A percentile compares a stretch with the other conserved stretches of the same genome.
phyloP scores from a whole-genome alignment of 2,888 invertebrate genomes.

The Nomada goodeniana region DNA sequence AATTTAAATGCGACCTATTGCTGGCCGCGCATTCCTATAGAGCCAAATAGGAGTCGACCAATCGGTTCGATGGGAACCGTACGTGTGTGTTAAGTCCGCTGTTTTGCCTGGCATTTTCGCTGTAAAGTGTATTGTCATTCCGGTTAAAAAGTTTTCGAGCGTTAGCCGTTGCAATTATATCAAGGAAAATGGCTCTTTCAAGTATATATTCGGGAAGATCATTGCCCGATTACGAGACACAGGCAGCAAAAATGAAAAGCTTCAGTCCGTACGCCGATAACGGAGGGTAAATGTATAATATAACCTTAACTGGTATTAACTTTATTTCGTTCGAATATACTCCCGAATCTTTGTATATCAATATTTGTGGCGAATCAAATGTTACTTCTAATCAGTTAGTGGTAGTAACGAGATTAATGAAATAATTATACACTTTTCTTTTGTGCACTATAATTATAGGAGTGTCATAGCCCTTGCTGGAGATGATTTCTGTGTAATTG shows the following conservation, averaged over 20 bases:
- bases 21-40: background rate
- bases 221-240: conserved; percentile 83
- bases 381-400: background rate
- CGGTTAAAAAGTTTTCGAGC: background rate
- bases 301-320: conserved; percentile 61
- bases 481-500: conserved; percentile 97
- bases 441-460: conserved; percentile 85
- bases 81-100: background rate
- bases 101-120: conserved; percentile 33
- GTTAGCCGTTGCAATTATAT: conserved; percentile 5
- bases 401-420: background rate
- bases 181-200: conserved; percentile 74
- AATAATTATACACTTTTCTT: background rate
- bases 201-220: conserved; percentile 83
- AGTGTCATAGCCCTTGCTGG: conserved; percentile 98
- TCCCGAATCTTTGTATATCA: background rate
- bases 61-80: background rate
- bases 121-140: conserved; percentile 74
- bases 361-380: background rate
- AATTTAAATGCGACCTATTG: conserved; percentile 8
- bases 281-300: conserved; percentile 88
- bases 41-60: background rate
- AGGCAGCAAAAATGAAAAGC: conserved; percentile 85
- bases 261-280: conserved; percentile 91
- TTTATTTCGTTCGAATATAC: background rate